Percentiles rank a stretch among this genome's conserved stretches.
Conservation (phyloP, 2,797 vertebrate genomes). For the Clamator glandarius region DNA sequence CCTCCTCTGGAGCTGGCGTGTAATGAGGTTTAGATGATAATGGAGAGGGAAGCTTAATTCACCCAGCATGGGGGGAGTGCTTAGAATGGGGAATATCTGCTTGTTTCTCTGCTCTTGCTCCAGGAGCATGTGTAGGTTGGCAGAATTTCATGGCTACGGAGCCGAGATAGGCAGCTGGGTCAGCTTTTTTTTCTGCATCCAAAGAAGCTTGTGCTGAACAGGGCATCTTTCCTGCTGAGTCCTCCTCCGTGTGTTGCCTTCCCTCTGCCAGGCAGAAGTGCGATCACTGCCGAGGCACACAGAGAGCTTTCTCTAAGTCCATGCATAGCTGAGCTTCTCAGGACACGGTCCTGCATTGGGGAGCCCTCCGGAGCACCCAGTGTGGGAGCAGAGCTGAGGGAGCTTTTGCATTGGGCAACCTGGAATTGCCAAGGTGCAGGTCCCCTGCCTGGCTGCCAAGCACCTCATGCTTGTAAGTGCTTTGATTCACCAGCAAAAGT, state of each 20-base stretch:
- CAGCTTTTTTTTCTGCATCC: not conserved
- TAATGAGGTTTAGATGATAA: fast-evolving
- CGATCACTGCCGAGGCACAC: not conserved
- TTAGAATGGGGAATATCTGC: not conserved
- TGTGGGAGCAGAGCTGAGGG: not conserved
- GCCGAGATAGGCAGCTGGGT: not conserved
- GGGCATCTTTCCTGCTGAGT: not conserved
- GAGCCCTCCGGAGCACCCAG: not conserved
- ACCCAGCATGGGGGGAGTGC: not conserved
- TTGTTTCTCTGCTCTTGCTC: not conserved
- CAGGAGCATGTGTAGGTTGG: not conserved
- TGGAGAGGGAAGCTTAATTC: not conserved
- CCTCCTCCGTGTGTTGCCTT: not conserved
- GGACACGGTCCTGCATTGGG: not conserved
- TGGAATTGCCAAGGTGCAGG: fast-evolving
- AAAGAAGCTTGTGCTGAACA: fast-evolving
- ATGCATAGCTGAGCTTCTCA: fast-evolving
- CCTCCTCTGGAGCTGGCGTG: not conserved
- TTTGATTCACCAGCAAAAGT: not conserved
- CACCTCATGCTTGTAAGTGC: fast-evolving
- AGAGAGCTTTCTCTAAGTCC: not conserved
- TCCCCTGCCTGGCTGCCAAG: not conserved
- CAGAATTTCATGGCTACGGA: not conserved
- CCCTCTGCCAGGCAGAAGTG: fast-evolving
- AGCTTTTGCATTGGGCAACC: not conserved